phyloP scores from a whole-genome alignment of 2,113 vertebrate genomes.

The human (Homo sapiens) region GRCh38 chr7:97022501-97023000 shows the following conservation, averaged over 20 bases:
- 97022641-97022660: not conserved
- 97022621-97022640: not conserved
- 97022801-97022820: conserved; percentile 50
- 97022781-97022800: conserved; percentile 36
- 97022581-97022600: not conserved
- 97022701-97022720: not conserved
- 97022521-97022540: not conserved
- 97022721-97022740: not conserved
- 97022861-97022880: conserved; percentile 76
- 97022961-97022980: conserved; percentile 77
- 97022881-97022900: conserved; percentile 66
- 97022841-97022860: conserved; percentile 64
- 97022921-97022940: conserved; percentile 80
- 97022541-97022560: not conserved
- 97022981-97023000: conserved; percentile 82
- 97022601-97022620: not conserved
- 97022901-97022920: conserved; percentile 56
- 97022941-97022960: conserved; percentile 72
- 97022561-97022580: not conserved
- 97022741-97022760: not conserved
- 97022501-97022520: not conserved
- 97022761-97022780: not conserved
- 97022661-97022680: not conserved
- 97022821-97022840: conserved; percentile 40
- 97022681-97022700: not conserved